phyloP scores from a whole-genome alignment of 2,888 invertebrate genomes.

The Pyrochroa serraticornis region DNA sequence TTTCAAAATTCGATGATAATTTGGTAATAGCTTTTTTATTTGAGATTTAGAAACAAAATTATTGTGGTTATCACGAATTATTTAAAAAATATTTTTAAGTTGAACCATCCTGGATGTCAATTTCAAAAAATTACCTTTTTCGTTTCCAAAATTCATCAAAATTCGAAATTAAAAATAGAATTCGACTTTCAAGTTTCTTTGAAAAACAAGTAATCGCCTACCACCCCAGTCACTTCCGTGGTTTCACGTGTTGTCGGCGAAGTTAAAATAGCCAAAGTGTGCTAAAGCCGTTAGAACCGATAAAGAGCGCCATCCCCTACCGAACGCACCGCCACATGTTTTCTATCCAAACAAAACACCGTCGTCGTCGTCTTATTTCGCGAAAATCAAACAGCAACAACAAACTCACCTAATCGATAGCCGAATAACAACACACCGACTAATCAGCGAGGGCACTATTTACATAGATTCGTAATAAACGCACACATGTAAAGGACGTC shows the following conservation, averaged over 20 bases:
- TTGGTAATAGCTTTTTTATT: too few relatives aligned
- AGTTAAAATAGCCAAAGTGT: conserved; percentile 15
- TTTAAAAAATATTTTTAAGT: too few relatives aligned
- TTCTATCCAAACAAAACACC: background rate
- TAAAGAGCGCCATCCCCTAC: conserved; percentile 15
- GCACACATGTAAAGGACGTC: conserved; percentile 45
- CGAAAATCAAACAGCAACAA: conserved; percentile 1
- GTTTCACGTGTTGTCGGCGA: conserved; percentile 11
- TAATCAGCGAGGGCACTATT: conserved; percentile 20
- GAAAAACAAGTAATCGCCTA: too few relatives aligned
- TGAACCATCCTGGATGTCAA: too few relatives aligned
- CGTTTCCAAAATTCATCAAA: too few relatives aligned
- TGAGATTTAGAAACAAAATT: too few relatives aligned
- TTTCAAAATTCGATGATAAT: too few relatives aligned
- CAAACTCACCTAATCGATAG: background rate
- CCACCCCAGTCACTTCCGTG: background rate
- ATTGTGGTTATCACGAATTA: too few relatives aligned
- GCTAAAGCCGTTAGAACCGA: conserved; percentile 23
- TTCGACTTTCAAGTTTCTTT: too few relatives aligned
- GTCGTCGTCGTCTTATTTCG: too few relatives aligned
- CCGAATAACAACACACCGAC: conserved; percentile 4
- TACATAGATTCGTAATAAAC: conserved; percentile 26
- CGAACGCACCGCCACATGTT: conserved; percentile 8
- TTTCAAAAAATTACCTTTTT: too few relatives aligned
- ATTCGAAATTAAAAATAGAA: too few relatives aligned